Evolutionary conservation across 2,113 vertebrate genomes (phyloP).

Genomic region (Chauna torquata): DNA sequence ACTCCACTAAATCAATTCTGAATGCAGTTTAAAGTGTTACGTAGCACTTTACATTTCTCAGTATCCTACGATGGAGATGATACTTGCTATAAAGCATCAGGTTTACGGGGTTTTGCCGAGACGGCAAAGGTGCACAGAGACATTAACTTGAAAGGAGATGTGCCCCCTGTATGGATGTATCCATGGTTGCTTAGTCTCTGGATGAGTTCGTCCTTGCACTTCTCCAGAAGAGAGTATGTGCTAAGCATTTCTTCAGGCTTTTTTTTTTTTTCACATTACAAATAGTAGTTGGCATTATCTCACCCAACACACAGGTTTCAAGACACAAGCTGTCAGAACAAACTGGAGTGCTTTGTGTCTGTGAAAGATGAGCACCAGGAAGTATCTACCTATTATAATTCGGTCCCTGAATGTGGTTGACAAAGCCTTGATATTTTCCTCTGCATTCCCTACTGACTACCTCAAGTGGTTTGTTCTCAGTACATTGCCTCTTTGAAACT

Average conservation of each 20-base stretch:
- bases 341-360: neutral
- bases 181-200: neutral
- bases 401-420: neutral
- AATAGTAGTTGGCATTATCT: conserved; percentile 5
- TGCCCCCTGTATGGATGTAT: neutral
- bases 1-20: neutral
- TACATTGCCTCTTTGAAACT: neutral
- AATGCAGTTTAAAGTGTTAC: neutral
- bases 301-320: neutral
- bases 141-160: neutral
- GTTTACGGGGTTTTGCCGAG: neutral
- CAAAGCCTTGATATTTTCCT: neutral
- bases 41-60: neutral
- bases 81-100: accelerated
- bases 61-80: neutral
- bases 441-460: neutral
- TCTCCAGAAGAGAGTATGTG: neutral
- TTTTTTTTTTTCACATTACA: neutral
- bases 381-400: neutral
- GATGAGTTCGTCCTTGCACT: neutral
- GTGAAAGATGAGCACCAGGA: neutral
- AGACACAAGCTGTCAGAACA: neutral
- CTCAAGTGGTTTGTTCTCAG: neutral
- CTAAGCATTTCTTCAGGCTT: neutral
- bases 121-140: neutral